These are phyloP conservation scores for Tiliacea citrago DNA, from an alignment of 2,888 invertebrate species.

Conservation along the genomic window DNA sequence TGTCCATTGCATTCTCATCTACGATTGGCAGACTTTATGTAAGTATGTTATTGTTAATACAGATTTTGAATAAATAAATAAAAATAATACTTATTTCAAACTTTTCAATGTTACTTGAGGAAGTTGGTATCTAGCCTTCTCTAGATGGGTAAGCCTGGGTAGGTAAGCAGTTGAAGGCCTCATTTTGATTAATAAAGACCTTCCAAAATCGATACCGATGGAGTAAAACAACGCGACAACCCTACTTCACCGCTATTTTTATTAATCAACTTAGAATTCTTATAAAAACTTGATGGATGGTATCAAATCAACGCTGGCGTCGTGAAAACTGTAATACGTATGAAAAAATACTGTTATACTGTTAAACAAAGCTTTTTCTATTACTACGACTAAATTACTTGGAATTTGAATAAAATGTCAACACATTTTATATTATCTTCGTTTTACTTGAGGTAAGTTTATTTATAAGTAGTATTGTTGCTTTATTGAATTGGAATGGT, in stretches of 20 bases:
- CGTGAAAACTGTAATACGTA: conserved; percentile 25
- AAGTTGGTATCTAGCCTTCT: too few species aligned
- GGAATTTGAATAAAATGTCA: conserved; percentile 42
- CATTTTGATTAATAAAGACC: not conserved
- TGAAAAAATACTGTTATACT: conserved; percentile 28
- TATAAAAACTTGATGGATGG: conserved; percentile 60
- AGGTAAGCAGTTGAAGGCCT: too few species aligned
- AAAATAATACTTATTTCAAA: too few species aligned
- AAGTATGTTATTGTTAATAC: too few species aligned
- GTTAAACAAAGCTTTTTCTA: conserved; percentile 33
- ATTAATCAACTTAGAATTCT: conserved; percentile 57
- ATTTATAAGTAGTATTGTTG: not conserved
- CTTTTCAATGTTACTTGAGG: too few species aligned
- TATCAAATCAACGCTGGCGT: conserved; percentile 36
- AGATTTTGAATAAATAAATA: too few species aligned
- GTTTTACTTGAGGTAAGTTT: not conserved
- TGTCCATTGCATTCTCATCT: too few species aligned
- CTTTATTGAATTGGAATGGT: not conserved
- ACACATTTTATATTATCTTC: conserved; percentile 30
- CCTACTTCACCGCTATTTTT: conserved; percentile 45
- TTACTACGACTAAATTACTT: conserved; percentile 21
- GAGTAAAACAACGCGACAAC: conserved; percentile 21
- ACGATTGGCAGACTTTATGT: too few species aligned
- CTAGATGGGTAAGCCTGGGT: too few species aligned
- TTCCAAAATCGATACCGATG: too few species aligned